phyloP scores from a whole-genome alignment of 2,888 invertebrate genomes.

The Trachelus tabidus region DNA sequence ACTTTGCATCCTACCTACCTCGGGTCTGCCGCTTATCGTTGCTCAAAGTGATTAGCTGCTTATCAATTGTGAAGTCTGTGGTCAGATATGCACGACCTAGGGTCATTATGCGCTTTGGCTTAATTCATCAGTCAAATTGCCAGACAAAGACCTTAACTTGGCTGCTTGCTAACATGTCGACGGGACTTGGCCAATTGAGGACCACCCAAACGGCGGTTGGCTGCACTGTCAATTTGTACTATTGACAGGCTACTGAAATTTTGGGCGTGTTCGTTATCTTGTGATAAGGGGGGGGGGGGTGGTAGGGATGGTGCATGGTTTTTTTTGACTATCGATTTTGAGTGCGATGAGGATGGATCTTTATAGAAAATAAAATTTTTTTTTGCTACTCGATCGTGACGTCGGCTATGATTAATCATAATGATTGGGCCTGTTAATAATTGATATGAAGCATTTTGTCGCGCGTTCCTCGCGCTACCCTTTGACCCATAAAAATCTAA shows the following conservation, averaged over 20 bases:
- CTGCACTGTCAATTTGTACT: too few relatives aligned
- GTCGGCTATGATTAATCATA: too few relatives aligned
- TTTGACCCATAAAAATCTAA: constrained; percentile 31
- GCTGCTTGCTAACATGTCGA: constrained; percentile 57
- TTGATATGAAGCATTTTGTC: constrained; percentile 7
- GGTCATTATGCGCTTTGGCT: constrained; percentile 45
- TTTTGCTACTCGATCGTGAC: too few relatives aligned
- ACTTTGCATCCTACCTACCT: background rate
- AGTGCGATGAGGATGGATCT: too few relatives aligned
- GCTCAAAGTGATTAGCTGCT: too few relatives aligned
- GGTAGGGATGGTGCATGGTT: too few relatives aligned
- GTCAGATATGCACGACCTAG: constrained; percentile 9
- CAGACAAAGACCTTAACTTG: constrained; percentile 59
- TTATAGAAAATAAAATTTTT: too few relatives aligned
- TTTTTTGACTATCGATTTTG: too few relatives aligned
- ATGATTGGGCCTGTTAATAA: background rate
- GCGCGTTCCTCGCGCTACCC: constrained; percentile 11
- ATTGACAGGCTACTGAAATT: too few relatives aligned
- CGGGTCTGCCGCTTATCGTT: background rate
- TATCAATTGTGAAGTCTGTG: too few relatives aligned
- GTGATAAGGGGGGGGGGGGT: too few relatives aligned
- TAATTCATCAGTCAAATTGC: constrained; percentile 56
- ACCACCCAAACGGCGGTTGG: constrained; percentile 53
- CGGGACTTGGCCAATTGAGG: constrained; percentile 53
- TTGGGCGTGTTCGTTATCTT: too few relatives aligned